Conservation (phyloP, 2,888 invertebrate species). For the Drosophila gaucha region DNA sequence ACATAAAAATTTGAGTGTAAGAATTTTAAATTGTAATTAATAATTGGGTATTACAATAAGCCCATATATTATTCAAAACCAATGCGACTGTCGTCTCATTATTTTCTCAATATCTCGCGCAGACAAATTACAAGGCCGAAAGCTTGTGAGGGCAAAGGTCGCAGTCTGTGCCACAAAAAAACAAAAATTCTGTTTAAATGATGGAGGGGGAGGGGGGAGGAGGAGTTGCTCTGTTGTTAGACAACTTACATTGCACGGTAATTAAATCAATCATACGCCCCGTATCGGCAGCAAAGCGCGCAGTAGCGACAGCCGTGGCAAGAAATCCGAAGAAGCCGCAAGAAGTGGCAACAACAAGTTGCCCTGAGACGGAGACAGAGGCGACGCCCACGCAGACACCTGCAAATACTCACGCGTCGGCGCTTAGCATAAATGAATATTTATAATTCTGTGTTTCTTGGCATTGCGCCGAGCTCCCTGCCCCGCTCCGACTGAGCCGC, state of each 20-base stretch:
- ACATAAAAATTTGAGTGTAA: background rate
- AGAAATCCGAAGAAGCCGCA: background rate
- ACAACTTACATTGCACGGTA: conserved; percentile 60
- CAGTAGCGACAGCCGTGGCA: conserved; percentile 26
- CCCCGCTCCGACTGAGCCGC: conserved; percentile 38
- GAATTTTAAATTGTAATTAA: background rate
- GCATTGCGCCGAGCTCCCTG: conserved; percentile 9
- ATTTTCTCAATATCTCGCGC: background rate
- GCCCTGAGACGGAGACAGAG: conserved; percentile 7
- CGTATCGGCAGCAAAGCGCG: conserved; percentile 46
- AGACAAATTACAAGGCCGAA: background rate
- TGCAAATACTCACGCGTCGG: conserved; percentile 59
- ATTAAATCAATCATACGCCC: conserved; percentile 77
- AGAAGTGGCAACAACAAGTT: conserved; percentile 22
- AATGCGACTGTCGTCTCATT: background rate
- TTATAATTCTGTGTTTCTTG: conserved; percentile 74
- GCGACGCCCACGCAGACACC: conserved; percentile 62
- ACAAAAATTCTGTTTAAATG: conserved; percentile 1
- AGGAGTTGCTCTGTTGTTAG: conserved; percentile 13
- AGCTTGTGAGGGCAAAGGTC: conserved; percentile 18
- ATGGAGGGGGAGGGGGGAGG: background rate
- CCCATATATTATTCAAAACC: too few species aligned
- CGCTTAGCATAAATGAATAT: conserved; percentile 80
- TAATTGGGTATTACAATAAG: too few species aligned
- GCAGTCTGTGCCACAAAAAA: background rate